Conservation (phyloP, 2,888 invertebrate genomes). For the Nycteola revayana region DNA sequence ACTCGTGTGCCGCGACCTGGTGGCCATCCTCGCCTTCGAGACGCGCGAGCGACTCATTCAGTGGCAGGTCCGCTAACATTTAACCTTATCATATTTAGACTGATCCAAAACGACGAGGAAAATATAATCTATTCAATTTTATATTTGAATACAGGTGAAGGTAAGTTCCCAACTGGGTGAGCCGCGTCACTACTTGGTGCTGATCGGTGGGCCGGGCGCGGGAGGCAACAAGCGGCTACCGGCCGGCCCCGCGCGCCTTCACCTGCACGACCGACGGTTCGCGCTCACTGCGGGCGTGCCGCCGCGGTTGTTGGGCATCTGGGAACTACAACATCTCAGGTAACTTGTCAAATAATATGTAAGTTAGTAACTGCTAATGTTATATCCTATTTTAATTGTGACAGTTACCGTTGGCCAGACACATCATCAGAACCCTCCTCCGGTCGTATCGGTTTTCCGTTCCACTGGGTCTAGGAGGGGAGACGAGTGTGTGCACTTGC, state of each 20-base stretch:
- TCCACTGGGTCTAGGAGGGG: too few relatives aligned
- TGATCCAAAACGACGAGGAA: too few relatives aligned
- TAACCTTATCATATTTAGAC: too few relatives aligned
- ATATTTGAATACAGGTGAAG: conserved; percentile 63
- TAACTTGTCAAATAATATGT: conserved; percentile 35
- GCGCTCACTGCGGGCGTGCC: conserved; percentile 92
- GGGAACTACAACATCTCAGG: conserved; percentile 87
- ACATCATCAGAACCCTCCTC: too few relatives aligned
- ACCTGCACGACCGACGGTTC: conserved; percentile 89
- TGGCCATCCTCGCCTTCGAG: conserved; percentile 93
- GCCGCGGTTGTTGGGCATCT: conserved; percentile 87
- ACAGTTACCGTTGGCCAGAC: too few relatives aligned
- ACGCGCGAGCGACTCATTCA: conserved; percentile 93
- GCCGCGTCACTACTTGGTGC: conserved; percentile 58
- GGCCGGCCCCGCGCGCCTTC: conserved; percentile 90
- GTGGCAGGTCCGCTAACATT: conserved; percentile 93
- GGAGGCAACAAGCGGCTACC: conserved; percentile 77
- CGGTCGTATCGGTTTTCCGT: too few relatives aligned
- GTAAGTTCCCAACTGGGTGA: conserved; percentile 57
- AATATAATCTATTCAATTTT: too few relatives aligned
- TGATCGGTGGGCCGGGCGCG: conserved; percentile 55
- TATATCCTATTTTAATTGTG: too few relatives aligned
- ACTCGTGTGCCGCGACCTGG: conserved; percentile 92
- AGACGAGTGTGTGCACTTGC: too few relatives aligned
- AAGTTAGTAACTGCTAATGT: too few relatives aligned